Evolutionary conservation across 2,797 vertebrate species (phyloP), one percentile per base, ranked within the genome.

Genomic region (Cuniculus paca): DNA sequence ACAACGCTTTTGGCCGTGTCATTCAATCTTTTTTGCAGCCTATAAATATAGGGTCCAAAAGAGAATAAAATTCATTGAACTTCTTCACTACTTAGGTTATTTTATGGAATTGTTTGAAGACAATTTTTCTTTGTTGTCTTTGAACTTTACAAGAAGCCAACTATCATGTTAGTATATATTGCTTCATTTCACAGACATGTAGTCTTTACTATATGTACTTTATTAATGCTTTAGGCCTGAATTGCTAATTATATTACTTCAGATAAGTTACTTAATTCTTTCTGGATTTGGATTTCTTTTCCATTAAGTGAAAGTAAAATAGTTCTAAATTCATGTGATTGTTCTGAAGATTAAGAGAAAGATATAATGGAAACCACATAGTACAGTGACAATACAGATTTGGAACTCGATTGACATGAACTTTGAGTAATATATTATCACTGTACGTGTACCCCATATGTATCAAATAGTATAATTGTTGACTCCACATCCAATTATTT

Each of bases 81-180:
- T 61, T 91, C 56, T 48, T 75, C 20, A 83, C 28, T 63, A 31
- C 19, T 74, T 31, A 83, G 7, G 20, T 70, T 72, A 50, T 65
- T 54, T 82, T 24, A 24, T 42, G 36, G 16, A 65, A 94, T 86
- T 61, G 78, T 34, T 79, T 8, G 34, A 70, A 50, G 13, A 14
- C 39, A 56, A 80, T 20, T 79, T 83, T 93, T 82, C 74, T 61
- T 75, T 61, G 24, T 88, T 79, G 92, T 91, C 65, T 88, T 65
- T 89, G 60, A 50, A 45, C 72, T 91, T 90, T 68, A 92, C 0
- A 60, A 56, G 13, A 24, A 75, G 58, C 11, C 4, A 34, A 36
- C 24, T 88, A 78, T 3, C 60, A 13, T 12, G 68, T n/a, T 93
- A 91, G 54, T 28, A 70, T 72, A 6, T 9, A 19, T 6, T 6